phyloP scores from a whole-genome alignment of 2,113 vertebrate genomes.

The Cyanoderma ruficeps region DNA sequence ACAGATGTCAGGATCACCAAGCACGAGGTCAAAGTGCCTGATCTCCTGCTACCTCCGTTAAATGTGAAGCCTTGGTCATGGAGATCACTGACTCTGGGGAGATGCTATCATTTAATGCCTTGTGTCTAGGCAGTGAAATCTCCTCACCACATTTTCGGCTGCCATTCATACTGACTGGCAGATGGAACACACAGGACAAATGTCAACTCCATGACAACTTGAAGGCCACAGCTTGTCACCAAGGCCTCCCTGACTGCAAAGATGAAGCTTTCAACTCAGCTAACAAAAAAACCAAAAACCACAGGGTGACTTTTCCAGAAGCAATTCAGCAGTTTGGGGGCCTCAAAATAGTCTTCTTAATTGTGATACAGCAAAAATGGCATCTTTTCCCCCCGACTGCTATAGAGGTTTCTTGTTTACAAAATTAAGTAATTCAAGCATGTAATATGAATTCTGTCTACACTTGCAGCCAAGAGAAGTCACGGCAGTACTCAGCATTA shows the following conservation, averaged over 20 bases:
- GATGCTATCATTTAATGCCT: neutral
- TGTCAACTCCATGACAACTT: neutral
- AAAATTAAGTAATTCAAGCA: neutral
- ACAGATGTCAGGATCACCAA: neutral
- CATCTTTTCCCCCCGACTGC: rapidly evolving
- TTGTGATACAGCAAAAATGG: rapidly evolving
- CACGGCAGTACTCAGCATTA: neutral
- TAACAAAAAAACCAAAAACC: neutral
- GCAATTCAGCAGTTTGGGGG: neutral
- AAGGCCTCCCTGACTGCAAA: neutral
- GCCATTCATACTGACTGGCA: neutral
- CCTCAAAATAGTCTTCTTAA: neutral
- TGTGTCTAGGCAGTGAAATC: neutral
- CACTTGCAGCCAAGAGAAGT: rapidly evolving
- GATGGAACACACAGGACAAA: neutral
- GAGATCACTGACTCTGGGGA: neutral
- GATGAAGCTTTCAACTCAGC: neutral
- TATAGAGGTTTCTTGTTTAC: neutral
- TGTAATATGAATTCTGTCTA: neutral
- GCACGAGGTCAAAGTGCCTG: neutral
- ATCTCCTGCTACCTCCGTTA: neutral
- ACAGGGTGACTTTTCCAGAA: neutral
- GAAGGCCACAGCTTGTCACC: neutral
- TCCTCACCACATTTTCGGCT: neutral
- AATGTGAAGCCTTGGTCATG: rapidly evolving